phyloP scores from a whole-genome alignment of 2,888 invertebrate genomes.

The Cantharis rustica region DNA sequence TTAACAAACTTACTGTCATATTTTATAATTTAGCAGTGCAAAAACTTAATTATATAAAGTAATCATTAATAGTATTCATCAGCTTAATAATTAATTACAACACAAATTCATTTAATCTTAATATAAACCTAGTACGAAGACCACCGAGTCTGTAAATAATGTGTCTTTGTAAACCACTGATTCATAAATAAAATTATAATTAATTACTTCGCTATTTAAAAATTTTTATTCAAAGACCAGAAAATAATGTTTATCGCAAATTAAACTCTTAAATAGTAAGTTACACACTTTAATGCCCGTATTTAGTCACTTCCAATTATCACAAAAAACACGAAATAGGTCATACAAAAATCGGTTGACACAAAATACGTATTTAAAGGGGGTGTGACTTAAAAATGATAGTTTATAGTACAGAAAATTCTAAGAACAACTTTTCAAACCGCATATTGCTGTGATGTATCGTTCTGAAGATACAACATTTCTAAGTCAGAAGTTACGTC shows the following conservation, averaged over 20 bases:
- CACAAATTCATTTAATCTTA: constrained; percentile 12
- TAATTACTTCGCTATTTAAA: constrained; percentile 12
- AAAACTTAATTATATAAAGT: constrained; percentile 16
- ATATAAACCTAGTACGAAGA: constrained; percentile 12
- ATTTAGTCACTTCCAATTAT: too few relatives aligned
- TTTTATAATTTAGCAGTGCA: constrained; percentile 11
- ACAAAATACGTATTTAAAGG: too few relatives aligned
- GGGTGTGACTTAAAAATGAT: too few relatives aligned
- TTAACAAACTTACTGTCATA: constrained; percentile 11
- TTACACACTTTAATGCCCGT: too few relatives aligned
- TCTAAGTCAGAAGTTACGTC: too few relatives aligned
- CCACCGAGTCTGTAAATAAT: constrained; percentile 7
- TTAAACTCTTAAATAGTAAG: neutral
- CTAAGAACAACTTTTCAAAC: too few relatives aligned
- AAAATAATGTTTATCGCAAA: neutral
- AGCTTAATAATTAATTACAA: constrained; percentile 12
- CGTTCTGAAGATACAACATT: too few relatives aligned
- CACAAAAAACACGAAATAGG: too few relatives aligned
- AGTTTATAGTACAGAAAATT: too few relatives aligned
- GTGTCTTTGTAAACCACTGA: constrained; percentile 16
- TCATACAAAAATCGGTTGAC: too few relatives aligned
- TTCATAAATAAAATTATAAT: constrained; percentile 18
- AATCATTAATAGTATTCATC: constrained; percentile 17
- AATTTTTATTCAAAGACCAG: constrained; percentile 4
- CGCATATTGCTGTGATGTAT: too few relatives aligned